Percentiles rank a stretch among this genome's conserved stretches.
Evolutionary conservation across 1,140 invertebrate species (phyloP).

Genomic region (Propsilocerus akamusi): DNA sequence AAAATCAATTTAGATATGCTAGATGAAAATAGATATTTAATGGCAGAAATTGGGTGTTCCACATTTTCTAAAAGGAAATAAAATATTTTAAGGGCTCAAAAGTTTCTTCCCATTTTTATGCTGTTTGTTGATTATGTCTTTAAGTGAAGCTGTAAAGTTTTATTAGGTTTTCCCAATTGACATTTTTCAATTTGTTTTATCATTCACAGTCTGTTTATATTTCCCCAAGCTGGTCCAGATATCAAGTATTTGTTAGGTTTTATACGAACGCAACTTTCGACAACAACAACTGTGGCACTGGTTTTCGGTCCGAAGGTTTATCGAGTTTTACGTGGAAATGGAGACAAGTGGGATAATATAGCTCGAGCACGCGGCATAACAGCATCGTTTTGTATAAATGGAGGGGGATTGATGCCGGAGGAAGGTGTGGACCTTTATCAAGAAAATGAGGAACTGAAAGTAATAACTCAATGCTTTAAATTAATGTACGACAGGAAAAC

Average conservation of each 20-base stretch:
- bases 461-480: conserved; percentile 21
- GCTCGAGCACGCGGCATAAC: conserved; percentile 59
- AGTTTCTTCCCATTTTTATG: too few relatives aligned
- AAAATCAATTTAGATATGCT: background rate
- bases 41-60: background rate
- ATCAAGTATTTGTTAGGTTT: conserved; percentile 78
- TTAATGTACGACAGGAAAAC: too few relatives aligned
- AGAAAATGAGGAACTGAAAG: conserved; percentile 80
- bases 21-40: background rate
- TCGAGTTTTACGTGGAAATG: conserved; percentile 59
- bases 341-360: conserved; percentile 70
- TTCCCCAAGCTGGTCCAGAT: conserved; percentile 69
- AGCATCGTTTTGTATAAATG: conserved; percentile 68
- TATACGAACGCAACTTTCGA: conserved; percentile 69
- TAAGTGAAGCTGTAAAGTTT: background rate
- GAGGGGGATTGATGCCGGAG: conserved; percentile 51
- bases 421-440: conserved; percentile 69
- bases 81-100: too few relatives aligned
- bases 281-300: conserved; percentile 61
- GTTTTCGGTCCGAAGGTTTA: conserved; percentile 77
- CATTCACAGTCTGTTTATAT: conserved; percentile 53
- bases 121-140: background rate
- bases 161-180: conserved; percentile 4
- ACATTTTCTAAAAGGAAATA: too few relatives aligned
- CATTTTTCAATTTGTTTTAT: too few relatives aligned